Evolutionary conservation across 64 coral and sea anemone genomes (phyloP).

Genomic region (Stichodactyla mertensii): DNA sequence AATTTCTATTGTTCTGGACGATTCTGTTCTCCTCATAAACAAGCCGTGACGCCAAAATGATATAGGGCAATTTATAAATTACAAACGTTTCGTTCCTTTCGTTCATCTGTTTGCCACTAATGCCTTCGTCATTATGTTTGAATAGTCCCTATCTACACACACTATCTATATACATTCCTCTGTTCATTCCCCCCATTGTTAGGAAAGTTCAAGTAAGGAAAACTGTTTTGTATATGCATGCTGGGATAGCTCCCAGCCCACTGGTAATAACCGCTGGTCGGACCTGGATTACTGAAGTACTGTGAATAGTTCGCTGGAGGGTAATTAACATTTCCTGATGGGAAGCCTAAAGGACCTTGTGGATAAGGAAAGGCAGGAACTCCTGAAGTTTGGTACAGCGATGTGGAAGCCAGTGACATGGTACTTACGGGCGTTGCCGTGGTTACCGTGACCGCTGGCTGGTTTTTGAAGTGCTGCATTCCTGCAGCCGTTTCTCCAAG

Average conservation of each 20-base stretch:
- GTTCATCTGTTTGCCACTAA: no score
- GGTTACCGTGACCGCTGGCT: conserved; percentile 1
- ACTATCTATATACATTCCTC: conserved; percentile 50
- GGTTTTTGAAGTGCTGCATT: conserved; percentile 38
- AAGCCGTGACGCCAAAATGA: no score
- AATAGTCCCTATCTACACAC: not conserved
- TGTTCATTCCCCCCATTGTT: not conserved
- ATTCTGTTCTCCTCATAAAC: no score
- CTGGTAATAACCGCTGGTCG: conserved; percentile 45
- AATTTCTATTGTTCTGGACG: no score
- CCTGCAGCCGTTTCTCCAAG: conserved; percentile 32
- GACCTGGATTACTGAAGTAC: conserved; percentile 22
- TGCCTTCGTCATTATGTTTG: no score
- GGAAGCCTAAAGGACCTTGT: not conserved
- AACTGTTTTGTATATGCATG: conserved; percentile 9
- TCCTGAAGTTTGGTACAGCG: conserved; percentile 12
- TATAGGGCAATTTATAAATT: no score
- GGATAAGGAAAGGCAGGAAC: conserved; percentile 15
- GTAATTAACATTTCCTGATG: conserved; percentile 19
- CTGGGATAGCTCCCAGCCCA: conserved; percentile 41
- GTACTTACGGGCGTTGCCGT: conserved; percentile 4
- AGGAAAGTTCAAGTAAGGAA: conserved; percentile 23
- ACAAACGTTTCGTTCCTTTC: no score
- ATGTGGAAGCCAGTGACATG: not conserved
- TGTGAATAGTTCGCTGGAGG: conserved; percentile 34